Percentiles rank a stretch among this genome's conserved stretches.
These are phyloP conservation scores for Urocyon cinereoargenteus DNA, from an alignment of 2,797 vertebrate species.

Conservation along the genomic window DNA sequence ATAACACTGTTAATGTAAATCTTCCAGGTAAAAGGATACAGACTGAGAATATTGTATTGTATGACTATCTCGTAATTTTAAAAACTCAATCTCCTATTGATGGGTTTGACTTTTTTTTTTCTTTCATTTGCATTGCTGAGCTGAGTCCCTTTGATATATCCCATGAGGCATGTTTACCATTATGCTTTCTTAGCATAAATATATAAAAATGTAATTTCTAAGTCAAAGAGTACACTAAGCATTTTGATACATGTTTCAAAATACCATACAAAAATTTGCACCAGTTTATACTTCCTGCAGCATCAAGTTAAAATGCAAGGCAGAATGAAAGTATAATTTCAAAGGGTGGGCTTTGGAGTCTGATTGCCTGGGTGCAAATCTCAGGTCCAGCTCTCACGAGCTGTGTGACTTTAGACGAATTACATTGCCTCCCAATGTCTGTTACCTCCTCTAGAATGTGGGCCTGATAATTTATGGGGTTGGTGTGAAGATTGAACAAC, in stretches of 20 bases:
- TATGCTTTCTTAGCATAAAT: not conserved
- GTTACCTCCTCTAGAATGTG: not conserved
- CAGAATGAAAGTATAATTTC: not conserved
- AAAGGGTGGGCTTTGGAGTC: not conserved
- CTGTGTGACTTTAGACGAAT: not conserved
- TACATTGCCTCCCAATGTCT: not conserved
- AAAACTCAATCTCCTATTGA: not conserved
- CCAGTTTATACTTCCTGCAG: not conserved
- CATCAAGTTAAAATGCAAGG: not conserved
- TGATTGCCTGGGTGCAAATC: too few species aligned
- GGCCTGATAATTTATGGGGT: not conserved
- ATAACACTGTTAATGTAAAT: not conserved
- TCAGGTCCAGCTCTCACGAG: not conserved
- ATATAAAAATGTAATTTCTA: not conserved
- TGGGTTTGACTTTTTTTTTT: not conserved
- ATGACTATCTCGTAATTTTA: not conserved
- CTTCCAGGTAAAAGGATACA: not conserved
- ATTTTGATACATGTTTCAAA: not conserved
- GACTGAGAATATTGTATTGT: not conserved
- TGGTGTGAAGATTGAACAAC: not conserved
- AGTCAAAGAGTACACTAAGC: not conserved
- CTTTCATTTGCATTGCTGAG: not conserved
- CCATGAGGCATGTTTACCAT: not conserved
- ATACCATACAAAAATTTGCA: not conserved
- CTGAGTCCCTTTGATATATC: not conserved